Evolutionary conservation across 2,888 invertebrate genomes (phyloP), one percentile per base, ranked within the genome.

Genomic region (Diplazon laetatorius): DNA sequence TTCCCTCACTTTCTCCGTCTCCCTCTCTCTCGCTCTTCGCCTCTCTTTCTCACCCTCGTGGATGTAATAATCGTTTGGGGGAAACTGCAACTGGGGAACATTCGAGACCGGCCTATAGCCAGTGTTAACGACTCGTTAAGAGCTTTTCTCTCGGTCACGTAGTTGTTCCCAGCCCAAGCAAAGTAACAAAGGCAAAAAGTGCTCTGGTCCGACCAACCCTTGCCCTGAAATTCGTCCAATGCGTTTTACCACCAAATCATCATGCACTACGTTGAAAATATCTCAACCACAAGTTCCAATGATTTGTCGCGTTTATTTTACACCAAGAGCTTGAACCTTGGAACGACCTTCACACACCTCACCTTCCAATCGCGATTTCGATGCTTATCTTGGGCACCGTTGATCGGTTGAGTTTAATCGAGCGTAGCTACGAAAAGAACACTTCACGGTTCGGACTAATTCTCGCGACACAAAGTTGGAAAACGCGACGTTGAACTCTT

Each of bases 361-460:
- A 44, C 30, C 25, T 25, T 42, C 55, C 52, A 42, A 66, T 55
- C 52, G 66, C 16, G 42, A 60, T 68, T 68, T 50, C 14, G 59
- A 25, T 16, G 46, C 30, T 66, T 30, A 50, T 48, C 35, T 48
- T 55, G 37, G 22, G 37, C 57, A 9, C 48, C 50, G 84, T 82
- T 82, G 72, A 75, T 63, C 65, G 73, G 70, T 83, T 80, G 80
- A 85, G 82, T 82, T 82, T 82, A 85, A 85, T 82, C 81, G 83
- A 78, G 78, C 74, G 81, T 44, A 60, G 1, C 18, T 25, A 30
- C 18, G 14, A 18, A 14, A 30, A 20, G 52, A 39, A 35, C 30
- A 52, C 42, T 66, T 8, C 22, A 35, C 30, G 42, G 30, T 44
- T n/a, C 5, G 12, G 30, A 55, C 12, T 44, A 9, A 44, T 30